Base-by-base conservation (phyloP, 2,888 invertebrate genomes). In the Lasioglossum malachurum region DNA sequence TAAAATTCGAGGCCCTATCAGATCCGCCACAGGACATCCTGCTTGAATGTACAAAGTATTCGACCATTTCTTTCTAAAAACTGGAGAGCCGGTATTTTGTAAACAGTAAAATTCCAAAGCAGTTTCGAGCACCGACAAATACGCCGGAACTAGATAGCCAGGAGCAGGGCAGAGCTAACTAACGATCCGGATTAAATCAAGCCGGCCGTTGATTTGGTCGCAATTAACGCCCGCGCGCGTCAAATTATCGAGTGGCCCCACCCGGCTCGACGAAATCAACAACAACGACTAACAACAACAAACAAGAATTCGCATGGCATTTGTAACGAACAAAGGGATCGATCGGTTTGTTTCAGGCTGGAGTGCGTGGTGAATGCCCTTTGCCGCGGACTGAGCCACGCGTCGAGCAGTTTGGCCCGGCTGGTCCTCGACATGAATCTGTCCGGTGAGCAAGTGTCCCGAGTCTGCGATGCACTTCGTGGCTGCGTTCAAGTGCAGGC, bases 311-410 rank as follows among this genome's bases (percentile, higher is more conserved):
- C 53, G 8, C 3, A n/a, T 12, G 35, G 19, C 38, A 72, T 81
- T 81, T 67, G 73, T 76, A 84, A 81, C 76, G 44, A 73, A 77
- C 64, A 67, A 27, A 16, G 35, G 14, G n/a, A 64, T 76, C 75
- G 80, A 81, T 76, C 78, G 60, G 35, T 46, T 67, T 90, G 93
- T 90, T 94, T 92, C 88, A 96, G 96, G 88, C 94, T 96, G 86
- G 96, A 96, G 92, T 95, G 96, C 82, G 95, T 96, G 80, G 96
- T 96, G 46, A 95, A 96, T 86, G 96, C 96, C n/a, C 93, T 96
- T 80, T 96, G 96, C 87, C 95, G 94, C 73, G 94, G 95, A 53
- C 92, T 96, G 77, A 91, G 89, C 80, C 92, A 94, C 80, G 94
- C 94, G 31, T 95, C 94, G 53, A 90, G 94, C 23, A 95, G 95